Percentiles rank a stretch among this genome's conserved stretches.
Evolutionary conservation across 1,140 invertebrate genomes (phyloP).

Genomic region (Ladona fulva): DNA sequence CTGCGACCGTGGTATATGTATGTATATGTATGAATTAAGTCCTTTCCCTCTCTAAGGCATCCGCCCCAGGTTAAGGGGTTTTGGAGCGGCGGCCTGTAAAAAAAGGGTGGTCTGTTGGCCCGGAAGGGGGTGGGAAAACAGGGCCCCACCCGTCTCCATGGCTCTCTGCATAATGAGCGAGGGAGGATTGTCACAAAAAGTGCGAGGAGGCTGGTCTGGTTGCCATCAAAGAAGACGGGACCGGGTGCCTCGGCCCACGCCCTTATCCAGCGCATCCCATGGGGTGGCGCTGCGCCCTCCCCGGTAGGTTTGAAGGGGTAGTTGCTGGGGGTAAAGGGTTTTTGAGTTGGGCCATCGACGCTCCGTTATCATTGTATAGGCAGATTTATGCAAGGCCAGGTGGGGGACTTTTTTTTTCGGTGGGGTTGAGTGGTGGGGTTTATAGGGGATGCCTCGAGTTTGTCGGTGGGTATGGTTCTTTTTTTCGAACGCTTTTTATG

Average conservation of each 20-base stretch:
- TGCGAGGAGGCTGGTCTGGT: background rate
- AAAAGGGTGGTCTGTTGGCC: background rate
- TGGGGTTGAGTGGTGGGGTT: background rate
- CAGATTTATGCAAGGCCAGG: slow-evolving; percentile 7
- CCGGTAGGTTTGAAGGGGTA: background rate
- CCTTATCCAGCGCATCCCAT: background rate
- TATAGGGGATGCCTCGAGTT: background rate
- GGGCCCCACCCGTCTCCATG: background rate
- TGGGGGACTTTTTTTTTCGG: background rate
- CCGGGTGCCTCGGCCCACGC: background rate
- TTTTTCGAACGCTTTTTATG: too few species aligned
- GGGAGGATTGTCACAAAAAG: background rate
- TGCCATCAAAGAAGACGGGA: background rate
- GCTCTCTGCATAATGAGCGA: background rate
- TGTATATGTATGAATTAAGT: background rate
- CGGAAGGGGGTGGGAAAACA: background rate
- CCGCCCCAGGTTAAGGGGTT: background rate
- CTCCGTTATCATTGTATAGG: background rate
- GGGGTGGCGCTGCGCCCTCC: background rate
- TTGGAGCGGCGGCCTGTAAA: background rate
- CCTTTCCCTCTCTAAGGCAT: slow-evolving; percentile 3
- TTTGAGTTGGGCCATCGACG: background rate
- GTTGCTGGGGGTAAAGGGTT: background rate
- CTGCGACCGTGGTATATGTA: background rate
- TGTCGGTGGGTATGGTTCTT: too few species aligned